Conservation (phyloP, 2,113 vertebrate genomes). For the Thalassarche chlororhynchos region DNA sequence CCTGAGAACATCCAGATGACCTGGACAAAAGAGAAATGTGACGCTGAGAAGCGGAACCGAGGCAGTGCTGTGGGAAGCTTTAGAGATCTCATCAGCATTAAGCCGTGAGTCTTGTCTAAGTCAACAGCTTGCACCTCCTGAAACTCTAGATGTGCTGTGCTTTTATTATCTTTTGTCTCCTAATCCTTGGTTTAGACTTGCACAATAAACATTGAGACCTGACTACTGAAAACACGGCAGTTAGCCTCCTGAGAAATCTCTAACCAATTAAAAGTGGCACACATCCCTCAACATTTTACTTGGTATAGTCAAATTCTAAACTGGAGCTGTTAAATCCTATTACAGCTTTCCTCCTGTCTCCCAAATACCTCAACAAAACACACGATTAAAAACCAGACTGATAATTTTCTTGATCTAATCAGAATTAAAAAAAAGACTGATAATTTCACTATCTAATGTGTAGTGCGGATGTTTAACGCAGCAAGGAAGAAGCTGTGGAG, state of each 20-base stretch:
- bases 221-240: neutral
- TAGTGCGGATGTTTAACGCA: neutral
- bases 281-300: neutral
- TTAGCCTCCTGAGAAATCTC: neutral
- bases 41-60: constrained; percentile 83
- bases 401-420: neutral
- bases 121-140: neutral
- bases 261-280: neutral
- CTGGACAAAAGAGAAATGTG: constrained; percentile 91
- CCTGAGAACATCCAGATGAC: constrained; percentile 95
- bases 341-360: neutral
- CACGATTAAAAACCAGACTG: neutral
- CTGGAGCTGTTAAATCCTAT: neutral
- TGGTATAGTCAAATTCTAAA: neutral
- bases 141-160: neutral
- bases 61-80: constrained; percentile 88
- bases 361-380: neutral
- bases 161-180: neutral
- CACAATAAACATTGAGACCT: neutral
- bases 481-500: neutral
- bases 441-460: neutral
- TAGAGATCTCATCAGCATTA: constrained; percentile 93
- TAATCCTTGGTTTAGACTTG: neutral
- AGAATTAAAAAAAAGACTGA: neutral
- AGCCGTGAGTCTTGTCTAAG: constrained; percentile 85